Percentiles rank a stretch among this genome's conserved stretches.
These are phyloP conservation scores for Hypolimnas misippus DNA, from an alignment of 2,888 invertebrate genomes.

Conservation along the genomic window DNA sequence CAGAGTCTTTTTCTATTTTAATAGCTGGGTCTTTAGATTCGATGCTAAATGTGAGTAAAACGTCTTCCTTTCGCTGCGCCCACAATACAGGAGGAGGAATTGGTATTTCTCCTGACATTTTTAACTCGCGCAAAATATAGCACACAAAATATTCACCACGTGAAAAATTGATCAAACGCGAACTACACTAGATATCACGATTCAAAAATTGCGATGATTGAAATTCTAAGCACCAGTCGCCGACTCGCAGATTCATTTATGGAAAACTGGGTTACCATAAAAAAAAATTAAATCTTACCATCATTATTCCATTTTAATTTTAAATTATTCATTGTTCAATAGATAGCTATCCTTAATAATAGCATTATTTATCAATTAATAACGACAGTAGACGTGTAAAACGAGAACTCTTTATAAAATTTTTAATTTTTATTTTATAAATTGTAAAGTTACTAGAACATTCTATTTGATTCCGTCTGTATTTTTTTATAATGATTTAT, in stretches of 20 bases:
- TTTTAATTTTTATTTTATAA: no score
- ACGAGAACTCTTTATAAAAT: no score
- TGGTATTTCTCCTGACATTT: constrained; percentile 79
- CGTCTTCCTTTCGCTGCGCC: constrained; percentile 94
- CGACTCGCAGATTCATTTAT: constrained; percentile 58
- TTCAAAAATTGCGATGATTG: constrained; percentile 39
- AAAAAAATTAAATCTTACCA: constrained; percentile 8
- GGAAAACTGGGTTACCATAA: constrained; percentile 37
- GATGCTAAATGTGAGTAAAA: constrained; percentile 95
- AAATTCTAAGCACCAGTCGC: constrained; percentile 43
- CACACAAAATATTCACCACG: constrained; percentile 41
- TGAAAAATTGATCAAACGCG: constrained; percentile 43
- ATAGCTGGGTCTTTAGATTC: constrained; percentile 94
- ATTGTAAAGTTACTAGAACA: no score
- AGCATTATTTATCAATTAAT: no score
- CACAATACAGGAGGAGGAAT: constrained; percentile 94
- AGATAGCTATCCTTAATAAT: no score
- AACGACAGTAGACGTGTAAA: no score
- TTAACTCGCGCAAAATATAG: constrained; percentile 27
- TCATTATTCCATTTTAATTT: not conserved
- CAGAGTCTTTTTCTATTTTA: constrained; percentile 88
- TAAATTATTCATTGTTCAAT: no score
- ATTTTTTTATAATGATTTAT: no score
- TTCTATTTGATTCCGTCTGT: no score
- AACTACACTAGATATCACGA: constrained; percentile 37